A percentile compares a stretch with the other conserved stretches of the same genome.
These are phyloP conservation scores for Tringa solitaria DNA, from an alignment of 2,113 vertebrate genomes.

Conservation along the genomic window DNA sequence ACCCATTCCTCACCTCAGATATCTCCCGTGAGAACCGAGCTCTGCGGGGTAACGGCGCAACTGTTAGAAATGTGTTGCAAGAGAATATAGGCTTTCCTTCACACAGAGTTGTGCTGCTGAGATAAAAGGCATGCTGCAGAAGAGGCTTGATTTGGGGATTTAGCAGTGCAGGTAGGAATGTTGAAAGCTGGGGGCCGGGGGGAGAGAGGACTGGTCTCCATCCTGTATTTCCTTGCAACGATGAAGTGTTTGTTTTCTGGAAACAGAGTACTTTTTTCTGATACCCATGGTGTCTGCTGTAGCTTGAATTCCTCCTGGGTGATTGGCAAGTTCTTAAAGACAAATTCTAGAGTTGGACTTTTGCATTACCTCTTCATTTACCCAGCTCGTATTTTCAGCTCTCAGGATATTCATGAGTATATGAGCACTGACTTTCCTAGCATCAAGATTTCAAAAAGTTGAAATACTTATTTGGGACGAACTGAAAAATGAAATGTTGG, in stretches of 20 bases:
- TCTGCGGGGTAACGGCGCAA: rapidly evolving
- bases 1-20: background rate
- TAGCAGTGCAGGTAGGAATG: background rate
- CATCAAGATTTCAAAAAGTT: background rate
- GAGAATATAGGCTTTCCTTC: background rate
- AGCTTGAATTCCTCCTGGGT: background rate
- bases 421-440: background rate
- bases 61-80: background rate
- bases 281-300: background rate
- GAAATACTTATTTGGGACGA: background rate
- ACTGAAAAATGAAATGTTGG: background rate
- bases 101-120: background rate
- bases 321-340: background rate
- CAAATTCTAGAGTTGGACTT: background rate
- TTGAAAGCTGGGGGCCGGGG: background rate
- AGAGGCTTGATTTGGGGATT: background rate
- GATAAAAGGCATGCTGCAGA: background rate
- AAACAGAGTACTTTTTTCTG: background rate
- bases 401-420: background rate
- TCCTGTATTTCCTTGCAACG: background rate
- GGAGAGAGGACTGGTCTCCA: background rate
- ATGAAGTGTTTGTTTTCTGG: background rate
- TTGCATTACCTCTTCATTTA: background rate
- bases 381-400: background rate
- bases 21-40: background rate